Conservation (phyloP, 2,888 invertebrate genomes). For the Coronaproctus castanopsis region DNA sequence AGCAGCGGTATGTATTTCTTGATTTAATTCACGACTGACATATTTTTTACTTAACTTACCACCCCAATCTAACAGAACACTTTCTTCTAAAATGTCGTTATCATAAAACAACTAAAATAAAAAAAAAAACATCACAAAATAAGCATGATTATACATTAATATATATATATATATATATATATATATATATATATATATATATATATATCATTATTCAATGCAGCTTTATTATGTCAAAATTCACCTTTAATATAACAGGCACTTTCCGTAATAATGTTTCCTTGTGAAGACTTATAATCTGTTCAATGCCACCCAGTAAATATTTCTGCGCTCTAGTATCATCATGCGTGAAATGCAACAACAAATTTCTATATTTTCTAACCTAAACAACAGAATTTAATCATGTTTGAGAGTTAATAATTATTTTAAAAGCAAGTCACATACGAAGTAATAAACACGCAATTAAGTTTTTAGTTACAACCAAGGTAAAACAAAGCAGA, state of each 20-base stretch:
- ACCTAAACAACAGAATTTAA: conserved; percentile 31
- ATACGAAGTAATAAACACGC: neutral
- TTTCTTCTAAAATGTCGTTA: conserved; percentile 82
- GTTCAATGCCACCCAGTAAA: conserved; percentile 84
- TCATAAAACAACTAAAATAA: conserved; percentile 64
- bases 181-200: neutral
- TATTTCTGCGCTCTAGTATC: conserved; percentile 74
- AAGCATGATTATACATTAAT: too few relatives aligned
- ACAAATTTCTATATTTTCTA: conserved; percentile 51
- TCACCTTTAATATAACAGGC: conserved; percentile 61
- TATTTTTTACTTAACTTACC: conserved; percentile 88
- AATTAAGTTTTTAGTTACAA: neutral
- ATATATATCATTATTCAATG: too few relatives aligned
- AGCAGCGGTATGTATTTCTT: conserved; percentile 79
- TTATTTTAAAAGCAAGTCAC: neutral
- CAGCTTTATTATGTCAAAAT: neutral
- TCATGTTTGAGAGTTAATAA: neutral
- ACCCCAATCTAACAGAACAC: conserved; percentile 84
- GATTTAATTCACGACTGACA: conserved; percentile 70
- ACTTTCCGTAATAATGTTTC: conserved; percentile 67
- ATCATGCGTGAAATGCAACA: conserved; percentile 61
- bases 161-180: too few relatives aligned
- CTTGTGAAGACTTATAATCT: conserved; percentile 63
- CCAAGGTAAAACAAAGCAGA: too few relatives aligned
- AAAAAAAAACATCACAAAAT: neutral